Conservation (phyloP, 2,113 vertebrate species). For the Salvelinus alpinus region DNA sequence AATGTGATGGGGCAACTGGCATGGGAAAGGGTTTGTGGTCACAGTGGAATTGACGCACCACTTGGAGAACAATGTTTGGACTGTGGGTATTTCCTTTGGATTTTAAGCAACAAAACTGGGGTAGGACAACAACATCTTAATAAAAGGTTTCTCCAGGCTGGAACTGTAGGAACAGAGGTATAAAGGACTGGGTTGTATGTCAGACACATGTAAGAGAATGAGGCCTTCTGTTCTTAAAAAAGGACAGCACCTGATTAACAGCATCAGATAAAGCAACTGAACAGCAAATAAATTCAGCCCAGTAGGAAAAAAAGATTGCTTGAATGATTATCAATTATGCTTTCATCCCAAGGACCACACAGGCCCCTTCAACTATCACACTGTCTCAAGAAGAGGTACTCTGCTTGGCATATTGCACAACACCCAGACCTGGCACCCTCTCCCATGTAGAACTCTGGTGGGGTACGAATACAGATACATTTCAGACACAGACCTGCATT, state of each 20-base stretch:
- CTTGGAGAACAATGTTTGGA: conserved; percentile 22
- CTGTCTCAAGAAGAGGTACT: not conserved
- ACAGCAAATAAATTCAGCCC: not conserved
- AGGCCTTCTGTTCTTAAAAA: not conserved
- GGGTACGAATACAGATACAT: no score
- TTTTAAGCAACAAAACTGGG: conserved; percentile 13
- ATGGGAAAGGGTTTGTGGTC: conserved; percentile 39
- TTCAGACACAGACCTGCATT: not conserved
- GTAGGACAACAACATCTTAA: not conserved
- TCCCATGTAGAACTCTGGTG: not conserved
- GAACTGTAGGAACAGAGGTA: not conserved
- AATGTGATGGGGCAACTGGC: conserved; percentile 39
- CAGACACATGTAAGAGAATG: not conserved
- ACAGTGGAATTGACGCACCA: conserved; percentile 28
- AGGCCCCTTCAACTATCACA: no score
- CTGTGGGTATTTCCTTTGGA: conserved; percentile 14
- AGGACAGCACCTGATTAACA: no score
- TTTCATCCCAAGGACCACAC: not conserved
- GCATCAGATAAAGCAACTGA: no score
- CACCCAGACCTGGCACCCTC: not conserved
- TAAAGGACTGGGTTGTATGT: not conserved
- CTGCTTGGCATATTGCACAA: not conserved
- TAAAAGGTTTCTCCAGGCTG: not conserved
- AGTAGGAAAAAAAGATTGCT: no score
- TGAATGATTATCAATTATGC: not conserved